Conservation (phyloP, 1,140 invertebrate species). For the Telenomus remus region DNA sequence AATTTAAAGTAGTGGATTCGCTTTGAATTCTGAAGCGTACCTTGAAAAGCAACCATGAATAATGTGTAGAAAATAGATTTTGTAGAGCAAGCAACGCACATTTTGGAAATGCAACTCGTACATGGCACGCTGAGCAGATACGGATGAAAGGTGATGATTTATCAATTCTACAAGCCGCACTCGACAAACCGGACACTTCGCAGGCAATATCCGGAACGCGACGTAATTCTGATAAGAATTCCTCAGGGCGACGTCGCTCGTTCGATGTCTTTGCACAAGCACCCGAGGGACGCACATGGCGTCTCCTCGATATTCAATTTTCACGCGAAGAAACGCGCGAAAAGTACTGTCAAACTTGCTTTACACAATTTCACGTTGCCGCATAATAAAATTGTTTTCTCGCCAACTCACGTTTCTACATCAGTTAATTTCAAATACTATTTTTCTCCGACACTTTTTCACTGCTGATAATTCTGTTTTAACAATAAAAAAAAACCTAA, state of each 20-base stretch:
- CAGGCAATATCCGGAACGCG: conserved; percentile 54
- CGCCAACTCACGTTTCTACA: neutral
- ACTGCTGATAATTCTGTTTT: no score
- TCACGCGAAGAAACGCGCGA: conserved; percentile 19
- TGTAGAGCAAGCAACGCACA: neutral
- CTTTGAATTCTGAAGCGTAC: no score
- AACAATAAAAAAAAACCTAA: no score
- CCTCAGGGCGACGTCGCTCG: conserved; percentile 47
- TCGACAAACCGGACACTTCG: conserved; percentile 57
- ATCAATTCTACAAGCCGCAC: conserved; percentile 60
- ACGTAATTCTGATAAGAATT: conserved; percentile 45
- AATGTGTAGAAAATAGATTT: no score
- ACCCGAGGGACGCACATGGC: conserved; percentile 15
- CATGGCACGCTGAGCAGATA: conserved; percentile 15
- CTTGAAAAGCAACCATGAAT: no score
- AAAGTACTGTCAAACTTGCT: conserved; percentile 33
- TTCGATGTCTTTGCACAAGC: conserved; percentile 22
- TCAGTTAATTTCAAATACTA: conserved; percentile 1
- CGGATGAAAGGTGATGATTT: conserved; percentile 45
- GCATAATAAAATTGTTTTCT: neutral
- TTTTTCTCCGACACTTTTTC: no score
- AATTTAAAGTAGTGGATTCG: neutral
- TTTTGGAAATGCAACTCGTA: neutral
- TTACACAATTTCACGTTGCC: conserved; percentile 12
- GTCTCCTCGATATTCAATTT: conserved; percentile 41